These are phyloP conservation scores for Fragum sueziense DNA, from an alignment of 2,888 invertebrate genomes.

Conservation along the genomic window DNA sequence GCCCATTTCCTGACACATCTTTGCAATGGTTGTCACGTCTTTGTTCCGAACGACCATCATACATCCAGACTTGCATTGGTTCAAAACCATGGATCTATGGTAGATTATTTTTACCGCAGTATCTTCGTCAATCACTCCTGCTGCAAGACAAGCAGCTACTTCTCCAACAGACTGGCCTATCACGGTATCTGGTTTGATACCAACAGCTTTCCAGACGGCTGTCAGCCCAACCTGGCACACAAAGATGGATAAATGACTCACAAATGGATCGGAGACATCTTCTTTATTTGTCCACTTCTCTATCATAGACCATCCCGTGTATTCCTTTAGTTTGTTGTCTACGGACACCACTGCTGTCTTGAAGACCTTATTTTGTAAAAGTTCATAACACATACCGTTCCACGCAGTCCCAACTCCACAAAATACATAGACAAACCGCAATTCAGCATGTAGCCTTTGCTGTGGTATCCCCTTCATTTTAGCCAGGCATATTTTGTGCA, in stretches of 20 bases:
- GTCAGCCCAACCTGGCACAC: slow-evolving; percentile 67
- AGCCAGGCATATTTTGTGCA: not conserved
- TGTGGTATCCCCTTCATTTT: not conserved
- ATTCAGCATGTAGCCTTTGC: not conserved
- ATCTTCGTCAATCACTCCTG: slow-evolving; percentile 57
- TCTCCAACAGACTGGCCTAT: slow-evolving; percentile 75
- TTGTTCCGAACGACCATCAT: slow-evolving; percentile 64
- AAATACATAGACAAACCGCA: slow-evolving; percentile 62
- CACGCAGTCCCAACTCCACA: slow-evolving; percentile 67
- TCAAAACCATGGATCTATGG: slow-evolving; percentile 60
- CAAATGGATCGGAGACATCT: slow-evolving; percentile 49
- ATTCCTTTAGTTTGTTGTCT: not conserved
- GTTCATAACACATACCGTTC: slow-evolving; percentile 61
- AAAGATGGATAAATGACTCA: slow-evolving; percentile 69
- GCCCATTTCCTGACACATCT: slow-evolving; percentile 14
- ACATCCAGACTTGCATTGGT: slow-evolving; percentile 60
- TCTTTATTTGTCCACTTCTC: slow-evolving; percentile 17
- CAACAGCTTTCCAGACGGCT: slow-evolving; percentile 59
- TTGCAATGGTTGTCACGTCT: slow-evolving; percentile 35
- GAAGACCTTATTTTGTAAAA: slow-evolving; percentile 33
- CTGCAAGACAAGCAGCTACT: slow-evolving; percentile 67
- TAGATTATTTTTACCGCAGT: slow-evolving; percentile 70
- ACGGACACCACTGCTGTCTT: not conserved
- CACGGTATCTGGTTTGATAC: slow-evolving; percentile 61
- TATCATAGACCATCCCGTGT: slow-evolving; percentile 26